Base-by-base conservation (phyloP, 2,797 vertebrate species). In the Spinus pinus region DNA sequence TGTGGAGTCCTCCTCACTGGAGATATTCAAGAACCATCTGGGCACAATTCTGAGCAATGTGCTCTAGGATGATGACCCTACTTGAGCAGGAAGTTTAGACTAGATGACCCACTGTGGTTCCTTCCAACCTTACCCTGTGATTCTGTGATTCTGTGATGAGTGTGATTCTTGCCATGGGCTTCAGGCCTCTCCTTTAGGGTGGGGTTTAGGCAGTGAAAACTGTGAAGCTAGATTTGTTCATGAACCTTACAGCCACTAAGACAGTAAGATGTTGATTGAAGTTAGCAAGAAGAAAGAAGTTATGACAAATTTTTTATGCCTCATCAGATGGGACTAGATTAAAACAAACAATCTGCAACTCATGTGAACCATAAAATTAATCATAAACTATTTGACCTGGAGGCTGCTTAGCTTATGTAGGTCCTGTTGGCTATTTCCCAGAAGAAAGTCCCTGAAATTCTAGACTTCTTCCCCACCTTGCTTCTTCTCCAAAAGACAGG, bases 261-360 rank as follows among this genome's bases (percentile, higher is more conserved):
- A 92, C 5, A 51, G 15, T 67, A 91, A 91, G 64, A 74, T 64
- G 37, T 46, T 72, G 10, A 57, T 54, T 62, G n/a, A 83, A 88
- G 54, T 69, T 71, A 83, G 22, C 22, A 71, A 28, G 20, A 42
- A 15, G 65, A 90, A 95, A 88, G 58, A 81, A 60, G 25, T 57
- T 71, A 61, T 83, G 93, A 91, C 35, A 74, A 57, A 83, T 89
- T 85, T 74, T 46, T 94, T 82, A 88, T 61, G 69, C 44, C 23
- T 93, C 82, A 61, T 95, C 72, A 93, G 79, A 33, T 41, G 22
- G 4, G 35, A 94, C 82, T 86, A 64, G 54, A 60, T 93, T 94
- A 83, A 91, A 94, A 93, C 60, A 82, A 75, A 81, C 65, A 83
- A 93, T 58, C 69, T 94, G 61, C 57, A 93, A 44, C 23, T 86